Evolutionary conservation across 2,888 invertebrate species (phyloP).

Genomic region (Steinernema carpocapsae): DNA sequence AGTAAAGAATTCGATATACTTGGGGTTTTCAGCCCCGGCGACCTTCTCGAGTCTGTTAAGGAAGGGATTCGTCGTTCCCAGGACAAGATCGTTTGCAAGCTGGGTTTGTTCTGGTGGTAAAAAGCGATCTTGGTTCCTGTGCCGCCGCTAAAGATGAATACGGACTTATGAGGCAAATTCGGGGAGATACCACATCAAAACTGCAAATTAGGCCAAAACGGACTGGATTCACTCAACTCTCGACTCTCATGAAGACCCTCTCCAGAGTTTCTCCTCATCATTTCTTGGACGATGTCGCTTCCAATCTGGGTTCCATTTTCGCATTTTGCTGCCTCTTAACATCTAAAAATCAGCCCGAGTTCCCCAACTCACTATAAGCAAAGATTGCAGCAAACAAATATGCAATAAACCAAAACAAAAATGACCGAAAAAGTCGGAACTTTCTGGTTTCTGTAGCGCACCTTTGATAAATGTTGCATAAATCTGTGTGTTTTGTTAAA

Average conservation of each 20-base stretch:
- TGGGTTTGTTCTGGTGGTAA: conserved; percentile 45
- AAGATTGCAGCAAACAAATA: too few relatives aligned
- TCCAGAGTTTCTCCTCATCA: conserved; percentile 30
- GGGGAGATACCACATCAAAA: too few relatives aligned
- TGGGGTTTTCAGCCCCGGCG: conserved; percentile 61
- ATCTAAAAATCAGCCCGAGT: too few relatives aligned
- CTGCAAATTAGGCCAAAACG: too few relatives aligned
- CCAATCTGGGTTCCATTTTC: too few relatives aligned
- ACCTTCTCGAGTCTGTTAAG: conserved; percentile 53
- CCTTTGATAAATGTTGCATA: not conserved
- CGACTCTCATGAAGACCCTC: conserved; percentile 57
- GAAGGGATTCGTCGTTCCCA: conserved; percentile 49
- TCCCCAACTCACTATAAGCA: too few relatives aligned
- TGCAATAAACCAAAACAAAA: too few relatives aligned
- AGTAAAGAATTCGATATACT: conserved; percentile 52
- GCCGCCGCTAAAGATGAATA: conserved; percentile 63
- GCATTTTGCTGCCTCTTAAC: too few relatives aligned
- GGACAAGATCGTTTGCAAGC: conserved; percentile 34
- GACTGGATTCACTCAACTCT: conserved; percentile 58
- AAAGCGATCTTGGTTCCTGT: conserved; percentile 58
- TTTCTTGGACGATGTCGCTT: too few relatives aligned
- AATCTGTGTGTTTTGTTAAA: not conserved
- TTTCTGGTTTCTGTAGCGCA: too few relatives aligned
- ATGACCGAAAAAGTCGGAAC: too few relatives aligned
- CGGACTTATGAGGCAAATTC: too few relatives aligned